Conservation (phyloP, 2,113 vertebrate genomes). For the Brachionichthys hirsutus region DNA sequence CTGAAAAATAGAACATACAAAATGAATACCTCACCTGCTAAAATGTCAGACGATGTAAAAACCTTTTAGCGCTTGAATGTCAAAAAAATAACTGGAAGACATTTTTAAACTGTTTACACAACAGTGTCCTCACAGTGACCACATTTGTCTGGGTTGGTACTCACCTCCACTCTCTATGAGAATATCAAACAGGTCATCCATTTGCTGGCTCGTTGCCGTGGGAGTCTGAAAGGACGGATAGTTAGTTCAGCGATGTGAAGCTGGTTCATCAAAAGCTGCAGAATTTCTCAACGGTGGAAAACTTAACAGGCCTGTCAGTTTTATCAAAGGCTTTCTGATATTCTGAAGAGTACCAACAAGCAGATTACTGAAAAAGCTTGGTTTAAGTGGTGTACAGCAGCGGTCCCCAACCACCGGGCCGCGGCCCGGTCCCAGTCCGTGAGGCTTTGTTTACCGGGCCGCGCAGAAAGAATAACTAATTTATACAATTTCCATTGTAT, state of each 20-base stretch:
- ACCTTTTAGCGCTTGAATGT: no score
- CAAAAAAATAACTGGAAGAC: no score
- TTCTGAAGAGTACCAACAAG: neutral
- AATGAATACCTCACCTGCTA: no score
- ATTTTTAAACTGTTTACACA: neutral
- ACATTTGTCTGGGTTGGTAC: neutral
- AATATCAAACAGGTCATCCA: constrained; percentile 98
- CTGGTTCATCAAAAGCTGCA: neutral
- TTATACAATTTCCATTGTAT: no score
- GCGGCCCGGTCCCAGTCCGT: no score
- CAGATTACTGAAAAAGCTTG: neutral
- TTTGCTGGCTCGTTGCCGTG: constrained; percentile 92
- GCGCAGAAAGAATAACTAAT: no score
- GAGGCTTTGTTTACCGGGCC: no score
- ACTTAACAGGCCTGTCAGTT: neutral
- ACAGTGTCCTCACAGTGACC: neutral
- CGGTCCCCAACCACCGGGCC: no score
- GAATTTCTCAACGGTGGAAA: constrained; percentile 3
- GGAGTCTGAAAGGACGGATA: constrained; percentile 76
- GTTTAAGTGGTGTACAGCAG: neutral
- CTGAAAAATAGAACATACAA: no score
- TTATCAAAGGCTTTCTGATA: neutral
- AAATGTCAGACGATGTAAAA: no score
- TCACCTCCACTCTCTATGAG: constrained; percentile 97
- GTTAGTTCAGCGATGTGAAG: constrained; percentile 11